Base-by-base conservation (phyloP, 2,113 vertebrate species). In the Oreotrochilus melanogaster region DNA sequence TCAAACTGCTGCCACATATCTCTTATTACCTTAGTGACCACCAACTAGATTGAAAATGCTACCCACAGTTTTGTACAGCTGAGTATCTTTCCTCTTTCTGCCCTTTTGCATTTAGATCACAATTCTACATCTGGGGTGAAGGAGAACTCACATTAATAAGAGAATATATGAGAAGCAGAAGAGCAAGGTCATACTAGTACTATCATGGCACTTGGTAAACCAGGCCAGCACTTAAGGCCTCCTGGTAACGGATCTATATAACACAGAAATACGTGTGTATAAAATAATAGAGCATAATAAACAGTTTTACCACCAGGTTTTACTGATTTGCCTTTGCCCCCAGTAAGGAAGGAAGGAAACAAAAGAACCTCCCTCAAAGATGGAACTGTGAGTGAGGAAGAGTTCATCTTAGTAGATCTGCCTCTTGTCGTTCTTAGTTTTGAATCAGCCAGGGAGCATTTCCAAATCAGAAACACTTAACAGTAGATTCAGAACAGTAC, bases 221-320 rank as follows among this genome's bases (percentile, higher is more conserved):
- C 25, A 35, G 18, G 35, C 9, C 18, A 75, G 21, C 17, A 57
- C 2, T 14, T 64, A 57, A 31, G 24, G 22, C 6, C 14, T 76
- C 17, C 35, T 69, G 17, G 14, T 56, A 85, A 6, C n/a, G 72
- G 30, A 31, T 35, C 6, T 66, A n/a, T 31, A 2, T 56, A 82
- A 50, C 7, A 72, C 0, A 6, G 15, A 14, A n/a, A 54, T 16
- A 75, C 0, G 0, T 1, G 3, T 27, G 14, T 17, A 53, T 4
- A 51, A 84, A 93, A 53, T 9, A 78, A n/a, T 4, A 58, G 13
- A 71, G 7, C 10, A n/a, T 39, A 67, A 79, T 6, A 61, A 61
- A 47, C 3, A 16, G 16, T 78, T 81, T 62, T 54, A 50, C 24
- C 12, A 60, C 24, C 27, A 80, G 28, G 24, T 80, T 45, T 86